Evolutionary conservation across 2,113 vertebrate species (phyloP).

Genomic region (Neofelis nebulosa): DNA sequence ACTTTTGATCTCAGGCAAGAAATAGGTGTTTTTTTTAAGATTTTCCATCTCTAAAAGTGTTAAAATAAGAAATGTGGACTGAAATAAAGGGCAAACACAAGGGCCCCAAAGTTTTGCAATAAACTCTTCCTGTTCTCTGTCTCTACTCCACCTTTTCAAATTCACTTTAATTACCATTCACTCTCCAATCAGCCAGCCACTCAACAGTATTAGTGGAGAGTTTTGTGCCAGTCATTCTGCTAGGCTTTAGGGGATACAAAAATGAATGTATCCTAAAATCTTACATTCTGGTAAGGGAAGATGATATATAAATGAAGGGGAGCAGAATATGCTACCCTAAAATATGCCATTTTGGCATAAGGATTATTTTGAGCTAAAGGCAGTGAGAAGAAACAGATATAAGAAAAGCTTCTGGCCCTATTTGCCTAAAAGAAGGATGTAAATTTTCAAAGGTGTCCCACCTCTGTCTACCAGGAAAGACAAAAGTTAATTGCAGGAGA

Average conservation of each 20-base stretch:
- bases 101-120: conserved; percentile 17
- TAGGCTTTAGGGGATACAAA: neutral
- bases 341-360: neutral
- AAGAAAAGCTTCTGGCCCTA: neutral
- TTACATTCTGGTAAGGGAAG: conserved; percentile 9
- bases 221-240: neutral
- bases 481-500: neutral
- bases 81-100: neutral
- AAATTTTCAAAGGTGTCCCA: neutral
- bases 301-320: neutral
- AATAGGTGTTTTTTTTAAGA: neutral
- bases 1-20: neutral
- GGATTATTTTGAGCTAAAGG: neutral
- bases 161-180: neutral
- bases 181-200: neutral
- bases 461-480: neutral
- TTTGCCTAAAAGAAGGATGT: neutral
- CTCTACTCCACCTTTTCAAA: neutral
- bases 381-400: neutral
- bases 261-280: neutral
- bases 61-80: neutral
- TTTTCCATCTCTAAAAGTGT: conserved; percentile 23
- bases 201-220: neutral
- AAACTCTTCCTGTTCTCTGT: neutral
- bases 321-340: neutral